Conservation (phyloP, 2,888 invertebrate genomes). For the Nebria salina region DNA sequence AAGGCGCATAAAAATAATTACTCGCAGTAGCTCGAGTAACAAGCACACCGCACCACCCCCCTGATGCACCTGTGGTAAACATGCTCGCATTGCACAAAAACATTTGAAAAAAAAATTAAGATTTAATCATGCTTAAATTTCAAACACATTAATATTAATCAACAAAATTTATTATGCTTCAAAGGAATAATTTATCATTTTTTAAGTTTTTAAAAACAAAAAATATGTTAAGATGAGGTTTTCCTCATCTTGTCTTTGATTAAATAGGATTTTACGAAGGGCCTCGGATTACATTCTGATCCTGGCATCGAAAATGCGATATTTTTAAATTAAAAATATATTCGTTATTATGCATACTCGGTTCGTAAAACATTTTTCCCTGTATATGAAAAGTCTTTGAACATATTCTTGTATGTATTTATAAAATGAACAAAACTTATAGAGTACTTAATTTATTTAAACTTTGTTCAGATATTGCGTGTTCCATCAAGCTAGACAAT, state of each 20-base stretch:
- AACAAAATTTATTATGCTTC: neutral
- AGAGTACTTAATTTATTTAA: too few species aligned
- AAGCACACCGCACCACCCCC: neutral
- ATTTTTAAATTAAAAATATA: conserved; percentile 32
- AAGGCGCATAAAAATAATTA: neutral
- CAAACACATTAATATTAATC: neutral
- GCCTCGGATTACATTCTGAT: conserved; percentile 28
- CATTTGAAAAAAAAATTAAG: neutral
- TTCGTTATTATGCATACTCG: neutral
- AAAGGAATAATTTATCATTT: neutral
- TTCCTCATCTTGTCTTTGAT: neutral
- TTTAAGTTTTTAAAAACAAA: too few species aligned
- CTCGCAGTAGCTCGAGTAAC: neutral
- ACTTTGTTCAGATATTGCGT: too few species aligned
- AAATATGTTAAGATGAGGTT: too few species aligned
- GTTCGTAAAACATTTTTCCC: too few species aligned
- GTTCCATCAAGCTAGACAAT: too few species aligned
- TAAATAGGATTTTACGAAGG: neutral
- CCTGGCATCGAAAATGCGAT: conserved; percentile 26
- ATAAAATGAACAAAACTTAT: too few species aligned
- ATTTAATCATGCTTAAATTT: neutral
- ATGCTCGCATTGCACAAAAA: neutral
- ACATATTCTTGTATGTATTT: too few species aligned
- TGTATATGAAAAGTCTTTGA: too few species aligned
- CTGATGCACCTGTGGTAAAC: neutral